Evolutionary conservation across 2,113 vertebrate genomes (phyloP), one percentile per base, ranked within the genome.

Genomic region (Caloenas nicobarica): DNA sequence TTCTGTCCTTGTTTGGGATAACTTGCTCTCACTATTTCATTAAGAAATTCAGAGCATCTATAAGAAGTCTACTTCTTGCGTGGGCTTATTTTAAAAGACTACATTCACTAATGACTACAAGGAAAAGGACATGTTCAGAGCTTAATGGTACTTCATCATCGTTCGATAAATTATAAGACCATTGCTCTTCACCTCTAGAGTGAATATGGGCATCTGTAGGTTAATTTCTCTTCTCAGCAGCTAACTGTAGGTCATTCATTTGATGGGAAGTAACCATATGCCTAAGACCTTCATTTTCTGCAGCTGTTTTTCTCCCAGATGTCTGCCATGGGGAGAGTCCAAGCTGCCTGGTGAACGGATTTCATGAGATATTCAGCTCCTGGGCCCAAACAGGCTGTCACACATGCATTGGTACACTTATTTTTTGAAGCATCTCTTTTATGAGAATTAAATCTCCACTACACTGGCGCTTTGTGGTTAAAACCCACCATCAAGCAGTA

Each of bases 381-480:
- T 38, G 13, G 17, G 58, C 18, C 10, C 21, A 51, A 29, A 60
- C 16, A 85, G 17, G 4, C 34, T 64, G 8, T 91, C 26, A 25
- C 6, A 31, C 21, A 21, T 21, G 26, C 8, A 24, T 25, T 15
- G 18, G 7, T 81, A 44, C 16, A 22, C 26, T 36, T 58, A 15
- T 60, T 61, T 57, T 77, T 36, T 84, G 46, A 42, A 61, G 48
- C 13, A 36, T 70, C 16, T 60, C 28, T 78, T 56, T 70, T 9
- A 10, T 28, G 12, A 65, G 25, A 78, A n/a, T 50, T 53, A 85
- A 91, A 50, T 17, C 13, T 66, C 9, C 10, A 34, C 21, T 81
- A 44, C 33, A 33, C 70, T 97, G 93, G 89, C 98, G 97, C 42
- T 86, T 76, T 61, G 5, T 53, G 24, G 10, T 40, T 79, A 62